Conservation (phyloP, 1,140 invertebrate species). For the Archivesica marissinica region DNA sequence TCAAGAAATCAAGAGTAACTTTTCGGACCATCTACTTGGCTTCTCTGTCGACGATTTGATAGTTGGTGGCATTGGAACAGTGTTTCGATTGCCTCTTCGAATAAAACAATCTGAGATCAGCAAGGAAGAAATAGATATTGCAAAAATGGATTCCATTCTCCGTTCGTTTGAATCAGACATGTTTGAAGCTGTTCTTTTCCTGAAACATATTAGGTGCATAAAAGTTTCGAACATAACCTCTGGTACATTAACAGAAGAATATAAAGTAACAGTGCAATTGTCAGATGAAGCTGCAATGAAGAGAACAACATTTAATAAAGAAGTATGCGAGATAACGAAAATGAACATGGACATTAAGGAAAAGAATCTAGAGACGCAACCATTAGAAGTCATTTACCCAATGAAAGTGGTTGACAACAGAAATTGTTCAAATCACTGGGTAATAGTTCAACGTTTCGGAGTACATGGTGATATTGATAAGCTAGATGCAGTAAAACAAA, state of each 20-base stretch:
- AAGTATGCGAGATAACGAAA: background rate
- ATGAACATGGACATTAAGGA: background rate
- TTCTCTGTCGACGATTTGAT: constrained; percentile 63
- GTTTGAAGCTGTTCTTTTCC: constrained; percentile 73
- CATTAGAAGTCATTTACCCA: constrained; percentile 21
- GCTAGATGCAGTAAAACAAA: constrained; percentile 1
- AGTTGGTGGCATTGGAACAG: constrained; percentile 63
- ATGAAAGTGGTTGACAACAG: constrained; percentile 48
- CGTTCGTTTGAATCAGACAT: constrained; percentile 71
- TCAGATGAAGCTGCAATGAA: constrained; percentile 14
- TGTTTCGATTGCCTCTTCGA: constrained; percentile 76
- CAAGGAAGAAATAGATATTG: constrained; percentile 41
- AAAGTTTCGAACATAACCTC: constrained; percentile 66
- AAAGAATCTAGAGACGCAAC: constrained; percentile 46
- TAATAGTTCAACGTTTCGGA: constrained; percentile 73
- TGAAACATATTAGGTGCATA: constrained; percentile 73
- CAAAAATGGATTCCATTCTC: constrained; percentile 64
- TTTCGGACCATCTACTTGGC: constrained; percentile 68
- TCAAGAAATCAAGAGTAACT: constrained; percentile 59
- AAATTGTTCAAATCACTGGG: constrained; percentile 52
- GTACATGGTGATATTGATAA: constrained; percentile 57
- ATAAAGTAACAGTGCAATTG: constrained; percentile 49
- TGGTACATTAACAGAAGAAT: constrained; percentile 55
- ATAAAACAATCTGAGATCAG: constrained; percentile 65
- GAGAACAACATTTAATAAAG: constrained; percentile 35